Evolutionary conservation across 2,113 vertebrate genomes (phyloP).

Genomic region (Ptilonorhynchus violaceus): DNA sequence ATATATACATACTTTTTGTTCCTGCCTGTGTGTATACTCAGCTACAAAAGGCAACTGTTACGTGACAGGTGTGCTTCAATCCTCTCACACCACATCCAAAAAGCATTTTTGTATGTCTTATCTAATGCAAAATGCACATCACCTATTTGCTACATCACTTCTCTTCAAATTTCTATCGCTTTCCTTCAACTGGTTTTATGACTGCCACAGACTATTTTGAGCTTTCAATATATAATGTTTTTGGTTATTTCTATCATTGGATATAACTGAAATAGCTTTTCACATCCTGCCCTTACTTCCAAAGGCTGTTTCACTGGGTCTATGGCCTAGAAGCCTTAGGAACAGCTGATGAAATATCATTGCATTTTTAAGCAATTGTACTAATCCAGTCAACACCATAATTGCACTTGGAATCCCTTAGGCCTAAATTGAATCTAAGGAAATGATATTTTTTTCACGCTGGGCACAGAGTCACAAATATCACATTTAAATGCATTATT

Average conservation of each 20-base stretch:
- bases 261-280: not conserved
- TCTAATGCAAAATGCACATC: not conserved
- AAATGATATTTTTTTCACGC: not conserved
- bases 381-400: not conserved
- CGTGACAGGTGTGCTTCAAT: not conserved
- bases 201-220: not conserved
- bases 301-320: not conserved
- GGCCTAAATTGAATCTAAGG: not conserved
- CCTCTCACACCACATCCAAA: not conserved
- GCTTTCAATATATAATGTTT: not conserved
- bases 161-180: not conserved
- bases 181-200: not conserved
- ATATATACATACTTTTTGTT: not conserved
- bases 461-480: conserved; percentile 10
- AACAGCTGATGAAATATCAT: not conserved
- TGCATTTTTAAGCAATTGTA: not conserved
- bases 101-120: not conserved
- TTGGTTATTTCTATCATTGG: not conserved
- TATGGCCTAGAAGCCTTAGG: not conserved
- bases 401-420: not conserved
- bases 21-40: not conserved
- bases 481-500: conserved; percentile 45
- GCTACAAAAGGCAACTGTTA: not conserved
- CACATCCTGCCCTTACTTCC: not conserved
- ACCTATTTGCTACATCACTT: not conserved